A percentile compares a stretch with the other conserved stretches of the same genome.
Evolutionary conservation across 2,888 invertebrate species (phyloP).

Genomic region (Lordiphosa fenestrarum): DNA sequence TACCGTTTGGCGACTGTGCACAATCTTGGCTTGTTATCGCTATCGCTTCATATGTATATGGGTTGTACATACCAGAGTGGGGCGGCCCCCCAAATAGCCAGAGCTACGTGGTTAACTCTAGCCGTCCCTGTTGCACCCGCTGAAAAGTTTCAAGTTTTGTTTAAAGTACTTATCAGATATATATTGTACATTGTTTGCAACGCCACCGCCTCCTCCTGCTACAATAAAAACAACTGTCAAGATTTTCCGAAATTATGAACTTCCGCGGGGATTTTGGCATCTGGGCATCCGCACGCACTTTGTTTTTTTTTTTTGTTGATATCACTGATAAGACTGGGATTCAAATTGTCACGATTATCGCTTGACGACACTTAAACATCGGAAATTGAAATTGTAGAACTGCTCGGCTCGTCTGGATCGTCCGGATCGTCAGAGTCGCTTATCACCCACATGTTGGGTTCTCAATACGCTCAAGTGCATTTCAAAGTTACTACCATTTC

Average conservation of each 20-base stretch:
- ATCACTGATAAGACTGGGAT: too few species aligned
- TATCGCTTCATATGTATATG: constrained; percentile 3
- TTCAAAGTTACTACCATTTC: constrained; percentile 57
- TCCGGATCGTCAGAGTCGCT: background rate
- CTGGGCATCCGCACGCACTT: too few species aligned
- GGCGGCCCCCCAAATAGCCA: constrained; percentile 10
- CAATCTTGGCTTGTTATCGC: constrained; percentile 24
- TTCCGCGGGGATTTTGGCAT: too few species aligned
- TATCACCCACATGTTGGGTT: constrained; percentile 11
- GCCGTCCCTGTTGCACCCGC: constrained; percentile 26
- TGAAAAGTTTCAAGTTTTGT: constrained; percentile 17
- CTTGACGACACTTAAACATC: too few species aligned
- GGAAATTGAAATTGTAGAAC: too few species aligned
- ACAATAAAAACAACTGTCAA: background rate
- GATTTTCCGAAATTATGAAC: too few species aligned
- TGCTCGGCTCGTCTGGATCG: background rate
- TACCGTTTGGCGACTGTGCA: constrained; percentile 1
- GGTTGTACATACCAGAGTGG: constrained; percentile 5
- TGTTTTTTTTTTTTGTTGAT: too few species aligned
- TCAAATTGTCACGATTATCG: too few species aligned
- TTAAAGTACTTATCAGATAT: constrained; percentile 25
- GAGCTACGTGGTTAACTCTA: constrained; percentile 8
- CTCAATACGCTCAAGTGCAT: constrained; percentile 59
- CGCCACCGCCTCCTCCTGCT: constrained; percentile 9
- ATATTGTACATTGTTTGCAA: background rate